phyloP scores from a whole-genome alignment of 1,140 invertebrate genomes.

The Cydia splendana region DNA sequence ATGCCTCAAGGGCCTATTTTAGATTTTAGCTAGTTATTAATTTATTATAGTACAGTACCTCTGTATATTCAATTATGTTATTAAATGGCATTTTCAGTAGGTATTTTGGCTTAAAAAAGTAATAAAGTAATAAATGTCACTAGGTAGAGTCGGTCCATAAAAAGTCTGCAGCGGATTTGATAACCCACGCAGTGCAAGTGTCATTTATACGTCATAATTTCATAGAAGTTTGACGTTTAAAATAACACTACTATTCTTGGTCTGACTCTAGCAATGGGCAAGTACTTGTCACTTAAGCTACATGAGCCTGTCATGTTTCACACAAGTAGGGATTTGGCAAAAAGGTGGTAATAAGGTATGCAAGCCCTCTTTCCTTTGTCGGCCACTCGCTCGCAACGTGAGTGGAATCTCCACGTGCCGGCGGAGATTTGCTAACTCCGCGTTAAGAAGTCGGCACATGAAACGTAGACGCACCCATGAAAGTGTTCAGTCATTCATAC shows the following conservation, averaged over 20 bases:
- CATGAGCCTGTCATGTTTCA: slow-evolving; percentile 66
- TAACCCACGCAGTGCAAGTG: too few species aligned
- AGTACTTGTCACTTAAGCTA: slow-evolving; percentile 69
- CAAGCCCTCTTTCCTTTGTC: slow-evolving; percentile 78
- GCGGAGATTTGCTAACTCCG: slow-evolving; percentile 65
- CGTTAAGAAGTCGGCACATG: slow-evolving; percentile 57
- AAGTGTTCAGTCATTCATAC: slow-evolving; percentile 63
- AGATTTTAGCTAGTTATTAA: too few species aligned
- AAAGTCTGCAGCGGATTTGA: too few species aligned
- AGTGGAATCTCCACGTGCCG: slow-evolving; percentile 59
- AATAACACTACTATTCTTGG: too few species aligned
- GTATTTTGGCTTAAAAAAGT: background rate
- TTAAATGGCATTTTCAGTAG: too few species aligned
- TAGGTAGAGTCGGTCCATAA: too few species aligned
- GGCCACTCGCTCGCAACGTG: slow-evolving; percentile 74
- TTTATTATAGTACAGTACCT: too few species aligned
- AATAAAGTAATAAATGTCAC: slow-evolving; percentile 20
- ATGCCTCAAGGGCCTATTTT: too few species aligned
- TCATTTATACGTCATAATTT: too few species aligned
- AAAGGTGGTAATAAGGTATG: slow-evolving; percentile 78
- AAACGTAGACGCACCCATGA: slow-evolving; percentile 59
- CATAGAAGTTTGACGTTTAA: too few species aligned
- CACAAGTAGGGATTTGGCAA: slow-evolving; percentile 72
- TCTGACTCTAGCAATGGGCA: too few species aligned
- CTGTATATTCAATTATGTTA: too few species aligned